Conservation (phyloP, 2,888 invertebrate species). For the Onchidella celtica region DNA sequence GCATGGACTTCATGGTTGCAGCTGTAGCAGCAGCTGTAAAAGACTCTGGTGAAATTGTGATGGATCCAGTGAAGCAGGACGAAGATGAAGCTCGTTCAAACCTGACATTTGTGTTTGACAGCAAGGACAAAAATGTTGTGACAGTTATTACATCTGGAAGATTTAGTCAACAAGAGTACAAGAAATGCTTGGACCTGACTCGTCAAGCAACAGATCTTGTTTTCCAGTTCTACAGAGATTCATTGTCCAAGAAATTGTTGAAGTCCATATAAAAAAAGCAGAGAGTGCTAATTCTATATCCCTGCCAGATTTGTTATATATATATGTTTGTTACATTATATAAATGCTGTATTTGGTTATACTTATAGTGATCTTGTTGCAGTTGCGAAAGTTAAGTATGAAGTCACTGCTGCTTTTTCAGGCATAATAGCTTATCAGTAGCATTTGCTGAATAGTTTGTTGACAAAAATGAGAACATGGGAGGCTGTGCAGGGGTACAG, state of each 20-base stretch:
- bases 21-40: conserved; percentile 88
- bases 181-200: conserved; percentile 63
- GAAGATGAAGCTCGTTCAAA: conserved; percentile 29
- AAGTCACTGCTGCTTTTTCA: too few relatives aligned
- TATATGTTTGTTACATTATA: too few relatives aligned
- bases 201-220: conserved; percentile 65
- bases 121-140: conserved; percentile 60
- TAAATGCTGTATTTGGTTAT: too few relatives aligned
- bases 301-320: too few relatives aligned
- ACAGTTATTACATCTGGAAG: conserved; percentile 67
- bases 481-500: too few relatives aligned
- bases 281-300: too few relatives aligned
- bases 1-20: conserved; percentile 90
- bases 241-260: conserved; percentile 70
- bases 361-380: too few relatives aligned
- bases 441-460: too few relatives aligned
- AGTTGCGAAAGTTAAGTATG: too few relatives aligned
- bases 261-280: conserved; percentile 60
- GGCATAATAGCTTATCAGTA: too few relatives aligned
- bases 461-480: too few relatives aligned
- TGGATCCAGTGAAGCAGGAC: conserved; percentile 31
- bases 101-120: conserved; percentile 43
- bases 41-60: conserved; percentile 72
- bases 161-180: conserved; percentile 69
- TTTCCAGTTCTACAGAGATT: conserved; percentile 72